Percentiles rank a stretch among this genome's conserved stretches.
These are phyloP conservation scores for Neolamprologus kungweensis DNA, from an alignment of 2,113 vertebrate genomes.

Conservation along the genomic window DNA sequence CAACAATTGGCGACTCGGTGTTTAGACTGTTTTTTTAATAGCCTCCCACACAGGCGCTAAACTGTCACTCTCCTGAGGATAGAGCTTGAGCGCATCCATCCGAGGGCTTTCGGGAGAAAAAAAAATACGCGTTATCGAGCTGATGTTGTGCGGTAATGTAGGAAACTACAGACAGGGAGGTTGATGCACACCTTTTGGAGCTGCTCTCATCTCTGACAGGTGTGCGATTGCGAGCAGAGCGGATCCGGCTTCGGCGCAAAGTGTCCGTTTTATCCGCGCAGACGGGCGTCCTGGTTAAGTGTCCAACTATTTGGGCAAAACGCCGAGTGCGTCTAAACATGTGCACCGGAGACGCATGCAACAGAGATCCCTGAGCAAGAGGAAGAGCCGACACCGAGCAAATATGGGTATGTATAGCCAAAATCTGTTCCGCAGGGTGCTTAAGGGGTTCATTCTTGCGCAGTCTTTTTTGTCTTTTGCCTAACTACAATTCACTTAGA, in stretches of 20 bases:
- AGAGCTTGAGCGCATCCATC: neutral
- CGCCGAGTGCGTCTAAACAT: slow-evolving; percentile 54
- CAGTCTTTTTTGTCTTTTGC: neutral
- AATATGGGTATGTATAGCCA: slow-evolving; percentile 69
- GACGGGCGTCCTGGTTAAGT: neutral
- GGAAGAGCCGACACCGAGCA: slow-evolving; percentile 50
- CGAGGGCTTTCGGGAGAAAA: neutral
- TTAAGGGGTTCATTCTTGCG: neutral
- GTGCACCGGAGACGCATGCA: slow-evolving; percentile 50
- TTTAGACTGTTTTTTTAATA: neutral
- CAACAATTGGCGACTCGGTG: slow-evolving; percentile 34
- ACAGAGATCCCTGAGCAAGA: slow-evolving; percentile 51
- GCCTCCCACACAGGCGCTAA: neutral
- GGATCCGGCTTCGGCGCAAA: slow-evolving; percentile 6
- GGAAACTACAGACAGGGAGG: slow-evolving; percentile 24
- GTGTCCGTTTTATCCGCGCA: neutral
- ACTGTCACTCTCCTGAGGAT: neutral
- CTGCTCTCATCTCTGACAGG: slow-evolving; percentile 49
- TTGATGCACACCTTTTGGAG: slow-evolving; percentile 29
- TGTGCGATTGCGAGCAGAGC: slow-evolving; percentile 37
- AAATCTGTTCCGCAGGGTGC: neutral
- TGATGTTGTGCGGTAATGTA: slow-evolving; percentile 18
- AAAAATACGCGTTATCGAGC: neutral
- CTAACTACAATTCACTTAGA: slow-evolving; percentile 8
- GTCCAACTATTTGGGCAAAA: slow-evolving; percentile 39